Base-by-base conservation (phyloP, 2,797 vertebrate species). In the Enteromius anoplus region DNA sequence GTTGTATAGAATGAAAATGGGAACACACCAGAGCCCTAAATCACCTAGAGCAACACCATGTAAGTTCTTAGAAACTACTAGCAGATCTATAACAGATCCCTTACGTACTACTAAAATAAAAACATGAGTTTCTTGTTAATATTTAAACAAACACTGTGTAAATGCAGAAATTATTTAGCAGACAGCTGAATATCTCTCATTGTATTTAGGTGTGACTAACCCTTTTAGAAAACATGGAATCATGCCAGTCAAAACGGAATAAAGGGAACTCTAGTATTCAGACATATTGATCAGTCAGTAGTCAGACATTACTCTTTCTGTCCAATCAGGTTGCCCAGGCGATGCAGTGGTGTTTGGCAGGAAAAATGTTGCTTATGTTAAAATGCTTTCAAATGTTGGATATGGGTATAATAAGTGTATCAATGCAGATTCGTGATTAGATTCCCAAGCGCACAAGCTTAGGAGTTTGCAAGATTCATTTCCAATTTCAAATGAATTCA, bases 1-100 rank as follows among this genome's bases (percentile, higher is more conserved):
- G 86, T 94, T 87, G 83, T 96, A 97, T 92, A 92, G 96, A 88
- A 96, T 96, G 91, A 94, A 96, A 86, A 88, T 92, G 21, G 95
- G 94, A 49, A 94, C 93, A 12, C 86, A 95, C 75, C 95, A 95
- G 19, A 91, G 93, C 21, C 89, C 95, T 2, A 88, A 90, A 77
- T 93, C 91, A 73, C 88, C 94, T 32, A 95, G 91, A 92, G 92
- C 93, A 69, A 91, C 93, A 0, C 85, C 92, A 49, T 97, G 97
- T 98, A 92, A 97, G 97, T 92, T 47, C 66, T 4, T 34, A 66
- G 86, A 51, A 62, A 14, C 45, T 47, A 47, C 45, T 14, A 72
- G 66, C n/a, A n/a, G n/a, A n/a, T n/a, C n/a, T n/a, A 15, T 40
- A 53, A 42, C 40, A 76, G 53, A 60, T 64, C 40, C 21, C 23